Evolutionary conservation across 2,888 invertebrate species (phyloP), one percentile per base, ranked within the genome.

Genomic region (Hoplodrina ambigua): DNA sequence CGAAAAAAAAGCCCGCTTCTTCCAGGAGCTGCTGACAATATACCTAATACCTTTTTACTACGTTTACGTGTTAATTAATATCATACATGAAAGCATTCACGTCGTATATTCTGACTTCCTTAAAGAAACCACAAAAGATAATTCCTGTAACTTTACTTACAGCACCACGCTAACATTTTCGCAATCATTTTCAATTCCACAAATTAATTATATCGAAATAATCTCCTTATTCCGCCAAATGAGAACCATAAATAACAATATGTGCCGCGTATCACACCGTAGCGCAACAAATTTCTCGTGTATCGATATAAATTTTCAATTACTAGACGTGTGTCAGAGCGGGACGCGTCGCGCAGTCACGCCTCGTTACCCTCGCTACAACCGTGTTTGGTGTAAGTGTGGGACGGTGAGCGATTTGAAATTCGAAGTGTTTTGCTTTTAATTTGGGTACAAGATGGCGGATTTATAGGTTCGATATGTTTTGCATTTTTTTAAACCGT

Each of bases 271-370:
- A 81, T 81, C 77, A 84, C 79, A 85, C 79, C 84, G 81, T 69
- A 67, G 58, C 69, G 81, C 56, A 79, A 83, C 85, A 78, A 83
- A 83, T 85, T 84, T 78, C 73, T 60, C 70, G 66, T 76, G 82
- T 84, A 78, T 85, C 86, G 84, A 82, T 83, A 85, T 85, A 84
- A 84, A 85, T 85, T 80, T 83, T 83, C 86, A 85, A 85, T 86
- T 86, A 85, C 85, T 68, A 81, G 81, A 81, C 83, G 81, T 72
- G 86, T 84, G 86, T 83, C 86, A 75, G 75, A 78, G 71, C 73
- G 77, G 69, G 72, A 75, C 80, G 73, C 83, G 83, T 75, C 80
- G 81, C 68, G 70, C 73, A 73, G 80, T 78, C 83, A 86, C 81
- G 86, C 65, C 82, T 87, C 87, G 87, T 86, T 87, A 86, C 83